phyloP scores from a whole-genome alignment of 1,140 invertebrate genomes.

The Ceratoteleas bidentatus region DNA sequence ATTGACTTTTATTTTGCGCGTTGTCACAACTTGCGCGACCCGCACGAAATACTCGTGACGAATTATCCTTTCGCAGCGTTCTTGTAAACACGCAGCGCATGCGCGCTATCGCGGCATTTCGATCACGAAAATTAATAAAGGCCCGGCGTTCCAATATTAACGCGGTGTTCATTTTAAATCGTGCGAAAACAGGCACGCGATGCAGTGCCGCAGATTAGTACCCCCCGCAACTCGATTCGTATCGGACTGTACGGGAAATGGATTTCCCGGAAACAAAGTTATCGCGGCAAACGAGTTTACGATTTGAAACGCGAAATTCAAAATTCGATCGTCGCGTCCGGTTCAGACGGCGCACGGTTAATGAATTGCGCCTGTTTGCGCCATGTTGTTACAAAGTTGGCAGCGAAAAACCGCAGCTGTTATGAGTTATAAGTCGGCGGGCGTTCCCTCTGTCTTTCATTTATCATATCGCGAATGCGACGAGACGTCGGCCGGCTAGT shows the following conservation, averaged over 20 bases:
- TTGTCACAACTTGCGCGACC: not conserved
- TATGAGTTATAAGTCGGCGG: too few species aligned
- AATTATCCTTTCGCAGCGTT: not conserved
- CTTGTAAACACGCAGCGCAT: not conserved
- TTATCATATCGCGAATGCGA: constrained; percentile 48
- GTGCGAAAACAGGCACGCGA: not conserved
- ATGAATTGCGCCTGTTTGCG: too few species aligned
- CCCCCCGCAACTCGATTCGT: too few species aligned
- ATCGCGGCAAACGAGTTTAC: too few species aligned
- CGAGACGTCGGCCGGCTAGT: constrained; percentile 67
- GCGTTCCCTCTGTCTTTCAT: constrained; percentile 55
- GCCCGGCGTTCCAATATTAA: not conserved
- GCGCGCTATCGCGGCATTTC: not conserved
- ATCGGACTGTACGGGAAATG: too few species aligned
- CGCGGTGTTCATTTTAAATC: not conserved
- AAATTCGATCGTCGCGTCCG: too few species aligned
- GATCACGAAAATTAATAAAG: not conserved
- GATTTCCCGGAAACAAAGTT: too few species aligned
- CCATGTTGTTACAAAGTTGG: too few species aligned
- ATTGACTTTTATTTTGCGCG: not conserved
- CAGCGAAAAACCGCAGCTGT: too few species aligned
- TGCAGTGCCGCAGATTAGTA: not conserved
- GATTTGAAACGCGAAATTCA: too few species aligned
- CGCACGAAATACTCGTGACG: not conserved
- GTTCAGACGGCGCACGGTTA: too few species aligned